These are phyloP conservation scores for Drosophila vallismaia DNA, from an alignment of 2,888 invertebrate species.

Conservation along the genomic window DNA sequence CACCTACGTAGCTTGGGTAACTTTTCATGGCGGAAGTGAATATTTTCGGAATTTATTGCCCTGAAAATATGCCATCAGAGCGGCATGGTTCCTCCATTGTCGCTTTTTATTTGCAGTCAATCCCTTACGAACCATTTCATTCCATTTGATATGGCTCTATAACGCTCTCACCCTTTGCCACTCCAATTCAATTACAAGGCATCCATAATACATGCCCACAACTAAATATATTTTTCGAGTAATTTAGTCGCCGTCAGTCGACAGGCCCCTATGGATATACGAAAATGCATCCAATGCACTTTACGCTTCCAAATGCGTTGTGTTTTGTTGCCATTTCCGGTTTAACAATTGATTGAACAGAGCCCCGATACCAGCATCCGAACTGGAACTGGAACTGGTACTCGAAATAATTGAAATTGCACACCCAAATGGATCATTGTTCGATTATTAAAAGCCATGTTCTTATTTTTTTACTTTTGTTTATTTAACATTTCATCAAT, in stretches of 20 bases:
- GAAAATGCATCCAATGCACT: constrained; percentile 55
- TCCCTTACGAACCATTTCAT: constrained; percentile 14
- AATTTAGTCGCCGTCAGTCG: constrained; percentile 26
- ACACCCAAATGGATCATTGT: constrained; percentile 27
- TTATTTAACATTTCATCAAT: constrained; percentile 65
- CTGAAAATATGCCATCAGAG: neutral
- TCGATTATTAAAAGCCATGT: constrained; percentile 34
- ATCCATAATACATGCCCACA: constrained; percentile 26
- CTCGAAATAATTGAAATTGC: constrained; percentile 50
- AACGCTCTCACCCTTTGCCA: constrained; percentile 27
- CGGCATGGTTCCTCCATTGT: constrained; percentile 13
- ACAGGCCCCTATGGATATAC: constrained; percentile 55
- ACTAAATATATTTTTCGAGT: constrained; percentile 41
- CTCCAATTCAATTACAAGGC: constrained; percentile 47
- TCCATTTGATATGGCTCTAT: neutral
- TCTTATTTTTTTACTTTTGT: constrained; percentile 46
- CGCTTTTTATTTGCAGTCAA: constrained; percentile 1
- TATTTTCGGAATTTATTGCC: constrained; percentile 2
- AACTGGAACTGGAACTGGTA: constrained; percentile 2
- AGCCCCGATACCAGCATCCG: constrained; percentile 30
- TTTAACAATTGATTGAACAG: constrained; percentile 32
- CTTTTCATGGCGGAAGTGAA: neutral
- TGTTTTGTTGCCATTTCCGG: constrained; percentile 55
- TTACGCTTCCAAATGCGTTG: constrained; percentile 32
- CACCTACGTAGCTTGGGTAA: neutral